Conservation (phyloP, 30 jellyfish, hydroid and myxozoan species). For the Nemopilema nomurai region DNA sequence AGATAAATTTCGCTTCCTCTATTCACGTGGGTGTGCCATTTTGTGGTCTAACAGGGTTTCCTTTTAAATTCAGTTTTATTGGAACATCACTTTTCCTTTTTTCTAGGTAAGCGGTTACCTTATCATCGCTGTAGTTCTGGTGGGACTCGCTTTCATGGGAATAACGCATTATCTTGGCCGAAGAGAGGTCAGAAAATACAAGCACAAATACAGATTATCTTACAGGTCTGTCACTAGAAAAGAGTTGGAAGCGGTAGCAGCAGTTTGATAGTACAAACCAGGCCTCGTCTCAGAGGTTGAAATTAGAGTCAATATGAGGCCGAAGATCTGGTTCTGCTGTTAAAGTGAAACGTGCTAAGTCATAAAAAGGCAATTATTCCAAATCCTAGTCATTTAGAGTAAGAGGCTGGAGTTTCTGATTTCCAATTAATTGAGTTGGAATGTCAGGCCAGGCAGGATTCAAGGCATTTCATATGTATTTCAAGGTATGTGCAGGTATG, state of each 20-base stretch:
- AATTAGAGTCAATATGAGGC: not conserved
- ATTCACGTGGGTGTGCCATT: no score
- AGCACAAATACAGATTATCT: slow-evolving; percentile 9
- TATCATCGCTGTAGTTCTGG: slow-evolving; percentile 35
- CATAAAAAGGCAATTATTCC: no score
- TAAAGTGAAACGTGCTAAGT: no score
- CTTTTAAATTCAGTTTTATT: not conserved
- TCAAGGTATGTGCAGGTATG: no score
- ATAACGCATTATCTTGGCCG: slow-evolving; percentile 63
- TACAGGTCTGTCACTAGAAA: slow-evolving; percentile 26
- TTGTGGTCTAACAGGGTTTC: no score
- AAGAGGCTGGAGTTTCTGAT: no score
- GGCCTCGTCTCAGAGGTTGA: not conserved
- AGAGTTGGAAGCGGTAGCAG: not conserved
- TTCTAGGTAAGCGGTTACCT: slow-evolving; percentile 60
- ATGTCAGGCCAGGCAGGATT: no score
- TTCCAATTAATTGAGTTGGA: no score
- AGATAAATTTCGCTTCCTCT: no score
- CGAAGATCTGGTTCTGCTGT: not conserved
- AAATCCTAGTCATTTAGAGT: no score
- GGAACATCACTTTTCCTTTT: not conserved
- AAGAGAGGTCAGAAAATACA: slow-evolving; percentile 41
- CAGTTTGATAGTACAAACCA: not conserved
- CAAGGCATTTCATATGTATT: no score
- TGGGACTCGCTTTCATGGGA: slow-evolving; percentile 26